Evolutionary conservation across 2,888 invertebrate genomes (phyloP).

Genomic region (Zaprionus lineosus): DNA sequence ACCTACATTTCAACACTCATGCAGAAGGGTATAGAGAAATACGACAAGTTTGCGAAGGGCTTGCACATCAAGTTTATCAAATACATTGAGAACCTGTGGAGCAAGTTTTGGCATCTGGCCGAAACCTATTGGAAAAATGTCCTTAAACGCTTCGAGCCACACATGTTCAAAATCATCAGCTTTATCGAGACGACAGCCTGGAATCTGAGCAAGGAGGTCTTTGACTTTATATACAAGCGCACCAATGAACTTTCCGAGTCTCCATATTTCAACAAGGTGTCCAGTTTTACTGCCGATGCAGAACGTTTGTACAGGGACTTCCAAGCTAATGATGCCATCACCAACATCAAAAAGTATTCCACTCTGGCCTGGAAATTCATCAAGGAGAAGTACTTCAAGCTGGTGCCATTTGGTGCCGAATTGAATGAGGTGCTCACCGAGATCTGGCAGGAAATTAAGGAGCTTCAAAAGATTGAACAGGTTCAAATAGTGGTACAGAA

Average conservation of each 20-base stretch:
- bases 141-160: slow-evolving; percentile 89
- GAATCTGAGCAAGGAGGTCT: slow-evolving; percentile 88
- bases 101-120: slow-evolving; percentile 86
- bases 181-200: slow-evolving; percentile 89
- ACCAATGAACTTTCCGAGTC: slow-evolving; percentile 91
- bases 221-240: slow-evolving; percentile 90
- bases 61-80: slow-evolving; percentile 87
- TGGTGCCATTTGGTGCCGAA: slow-evolving; percentile 88
- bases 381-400: slow-evolving; percentile 87
- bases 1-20: slow-evolving; percentile 88
- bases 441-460: slow-evolving; percentile 86
- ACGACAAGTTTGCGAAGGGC: slow-evolving; percentile 90
- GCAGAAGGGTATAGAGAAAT: slow-evolving; percentile 88
- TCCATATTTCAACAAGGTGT: slow-evolving; percentile 91
- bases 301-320: slow-evolving; percentile 91
- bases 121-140: slow-evolving; percentile 89
- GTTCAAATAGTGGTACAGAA: slow-evolving; percentile 85
- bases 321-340: slow-evolving; percentile 89
- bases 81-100: slow-evolving; percentile 90
- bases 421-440: slow-evolving; percentile 86
- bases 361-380: slow-evolving; percentile 87
- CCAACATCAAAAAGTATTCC: slow-evolving; percentile 90
- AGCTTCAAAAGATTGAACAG: slow-evolving; percentile 85
- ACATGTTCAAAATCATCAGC: slow-evolving; percentile 89
- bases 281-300: slow-evolving; percentile 91